phyloP scores from a whole-genome alignment of 2,113 vertebrate species.

The Ondatra zibethicus region DNA sequence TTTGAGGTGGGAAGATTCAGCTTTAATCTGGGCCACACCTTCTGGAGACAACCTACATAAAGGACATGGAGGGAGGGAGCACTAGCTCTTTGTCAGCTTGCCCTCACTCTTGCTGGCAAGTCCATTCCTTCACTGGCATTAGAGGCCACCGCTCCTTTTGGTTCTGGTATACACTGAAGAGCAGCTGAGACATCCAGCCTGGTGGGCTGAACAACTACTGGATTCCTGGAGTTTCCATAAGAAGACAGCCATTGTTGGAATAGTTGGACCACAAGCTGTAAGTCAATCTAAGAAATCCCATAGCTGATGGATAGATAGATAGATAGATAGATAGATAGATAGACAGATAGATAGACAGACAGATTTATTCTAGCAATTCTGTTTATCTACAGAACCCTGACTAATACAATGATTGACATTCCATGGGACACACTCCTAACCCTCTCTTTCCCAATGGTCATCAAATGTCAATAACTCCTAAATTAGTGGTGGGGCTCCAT shows the following conservation, averaged over 20 bases:
- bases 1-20: not conserved
- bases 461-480: not conserved
- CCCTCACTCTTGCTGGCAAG: not conserved
- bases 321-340: too few relatives aligned
- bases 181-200: not conserved
- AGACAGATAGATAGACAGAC: not conserved
- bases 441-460: too few relatives aligned
- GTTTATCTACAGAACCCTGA: not conserved
- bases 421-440: not conserved
- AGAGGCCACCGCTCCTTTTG: too few relatives aligned
- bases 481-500: not conserved
- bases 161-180: not conserved
- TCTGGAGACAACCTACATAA: not conserved
- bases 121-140: not conserved
- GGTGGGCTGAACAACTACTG: not conserved
- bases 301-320: not conserved
- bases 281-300: not conserved
- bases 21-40: not conserved
- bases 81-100: not conserved
- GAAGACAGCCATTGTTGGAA: not conserved
- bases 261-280: not conserved
- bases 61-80: not conserved
- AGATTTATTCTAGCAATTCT: not conserved
- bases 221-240: not conserved
- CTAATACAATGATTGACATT: not conserved